Evolutionary conservation across 2,797 vertebrate species (phyloP).

Genomic region (Anguilla obscura): DNA sequence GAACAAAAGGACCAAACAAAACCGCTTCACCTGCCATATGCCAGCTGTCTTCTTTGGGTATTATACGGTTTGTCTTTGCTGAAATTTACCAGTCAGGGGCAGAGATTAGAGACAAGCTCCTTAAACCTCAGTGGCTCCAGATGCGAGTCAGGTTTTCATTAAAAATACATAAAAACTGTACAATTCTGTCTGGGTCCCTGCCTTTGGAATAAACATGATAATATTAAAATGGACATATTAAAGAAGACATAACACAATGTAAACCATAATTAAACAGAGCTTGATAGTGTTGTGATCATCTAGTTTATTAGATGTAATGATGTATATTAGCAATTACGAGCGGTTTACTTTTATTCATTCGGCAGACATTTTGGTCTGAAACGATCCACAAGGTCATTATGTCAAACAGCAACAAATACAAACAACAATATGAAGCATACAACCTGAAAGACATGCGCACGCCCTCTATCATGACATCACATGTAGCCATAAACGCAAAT

Average conservation of each 20-base stretch:
- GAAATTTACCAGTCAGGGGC: conserved; percentile 49
- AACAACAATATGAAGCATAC: neutral
- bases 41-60: conserved; percentile 43
- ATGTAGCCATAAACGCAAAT: neutral
- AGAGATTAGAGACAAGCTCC: conserved; percentile 64
- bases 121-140: conserved; percentile 44
- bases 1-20: neutral
- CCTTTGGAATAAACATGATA: neutral
- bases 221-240: neutral
- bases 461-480: neutral
- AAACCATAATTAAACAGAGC: neutral
- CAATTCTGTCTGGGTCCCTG: neutral
- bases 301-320: neutral
- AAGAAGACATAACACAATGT: neutral
- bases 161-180: neutral
- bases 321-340: neutral
- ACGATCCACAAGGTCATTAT: neutral
- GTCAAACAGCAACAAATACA: neutral
- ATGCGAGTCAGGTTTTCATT: conserved; percentile 3
- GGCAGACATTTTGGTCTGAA: neutral
- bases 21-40: conserved; percentile 59
- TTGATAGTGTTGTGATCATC: neutral
- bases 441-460: neutral
- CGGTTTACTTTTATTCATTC: neutral
- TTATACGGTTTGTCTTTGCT: conserved; percentile 57